Evolutionary conservation across 2,888 invertebrate species (phyloP), one percentile per base, ranked within the genome.

Genomic region (Odontothrips loti): DNA sequence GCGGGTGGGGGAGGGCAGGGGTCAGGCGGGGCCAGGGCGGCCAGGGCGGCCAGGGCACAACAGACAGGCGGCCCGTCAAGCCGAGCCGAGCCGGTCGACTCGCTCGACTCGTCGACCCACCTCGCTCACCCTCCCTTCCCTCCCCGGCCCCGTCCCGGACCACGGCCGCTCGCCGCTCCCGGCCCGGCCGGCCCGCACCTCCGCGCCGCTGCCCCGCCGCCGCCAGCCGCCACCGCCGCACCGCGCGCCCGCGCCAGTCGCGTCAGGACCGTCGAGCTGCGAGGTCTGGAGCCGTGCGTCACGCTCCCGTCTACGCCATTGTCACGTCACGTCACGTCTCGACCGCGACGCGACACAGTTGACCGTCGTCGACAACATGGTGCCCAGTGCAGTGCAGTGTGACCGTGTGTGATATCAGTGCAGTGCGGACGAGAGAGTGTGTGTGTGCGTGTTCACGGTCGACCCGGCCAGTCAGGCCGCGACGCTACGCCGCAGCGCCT

Each of bases 251-350:
- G 51, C 51, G 15, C 12, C 27, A 75, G 68, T 75, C 68, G 68
- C 27, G 23, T 23, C 68, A 75, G 68, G 10, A 75, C 68, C 68
- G 68, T 10, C 27, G 68, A 12, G 68, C 23, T 23, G 68, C 20
- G 58, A 58, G 58, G n/a, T n/a, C 51, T 17, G 68, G 23, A 27
- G 68, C 10, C 8, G 27, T 23, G 68, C 68, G 68, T 75, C 27
- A 9, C 68, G 27, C 10, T 10, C 9, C 23, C 27, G 68, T 27
- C 27, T 6, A 75, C 68, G 68, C 27, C 68, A 12, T 1, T 11
- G 68, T 75, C 68, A 68, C 68, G 68, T 27, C 23, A 8, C 68
- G 68, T 75, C 68, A 75, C 68, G 68, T 75, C 68, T 10, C 17
- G 58, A 17, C 51, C 17, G 51, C 15, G 20, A 58, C 58, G 58